Conservation (phyloP, 2,113 vertebrate genomes). For the Xiphias gladius region DNA sequence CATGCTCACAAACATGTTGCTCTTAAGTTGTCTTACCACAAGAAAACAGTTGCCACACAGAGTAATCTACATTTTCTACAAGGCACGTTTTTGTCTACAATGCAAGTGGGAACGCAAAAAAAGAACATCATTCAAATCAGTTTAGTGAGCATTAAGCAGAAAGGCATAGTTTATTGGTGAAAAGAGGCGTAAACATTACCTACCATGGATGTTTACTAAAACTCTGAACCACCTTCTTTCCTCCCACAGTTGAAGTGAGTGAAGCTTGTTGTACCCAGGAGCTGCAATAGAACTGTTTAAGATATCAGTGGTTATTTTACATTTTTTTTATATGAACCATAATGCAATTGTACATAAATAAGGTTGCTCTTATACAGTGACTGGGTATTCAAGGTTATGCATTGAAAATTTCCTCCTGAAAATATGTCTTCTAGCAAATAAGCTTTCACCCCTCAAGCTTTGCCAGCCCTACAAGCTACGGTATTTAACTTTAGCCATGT, state of each 20-base stretch:
- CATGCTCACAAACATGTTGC: slow-evolving; percentile 13
- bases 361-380: slow-evolving; percentile 49
- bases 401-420: slow-evolving; percentile 37
- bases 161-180: slow-evolving; percentile 11
- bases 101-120: not conserved
- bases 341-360: slow-evolving; percentile 47
- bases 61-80: not conserved
- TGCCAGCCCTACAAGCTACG: slow-evolving; percentile 80
- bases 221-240: slow-evolving; percentile 7
- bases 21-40: not conserved
- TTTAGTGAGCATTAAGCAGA: not conserved
- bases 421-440: slow-evolving; percentile 60
- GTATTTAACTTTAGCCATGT: slow-evolving; percentile 54
- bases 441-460: slow-evolving; percentile 67
- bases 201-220: slow-evolving; percentile 12
- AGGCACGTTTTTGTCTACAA: not conserved
- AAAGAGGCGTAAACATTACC: slow-evolving; percentile 8
- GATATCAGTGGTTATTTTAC: slow-evolving; percentile 11
- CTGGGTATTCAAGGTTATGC: slow-evolving; percentile 53
- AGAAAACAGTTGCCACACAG: not conserved
- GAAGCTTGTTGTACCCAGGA: slow-evolving; percentile 27
- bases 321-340: slow-evolving; percentile 26
- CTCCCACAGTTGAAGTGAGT: slow-evolving; percentile 7
- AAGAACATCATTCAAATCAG: not conserved
- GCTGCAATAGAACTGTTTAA: slow-evolving; percentile 27